Evolutionary conservation across 2,888 invertebrate genomes (phyloP).

Genomic region (Megalurothrips usitatus): DNA sequence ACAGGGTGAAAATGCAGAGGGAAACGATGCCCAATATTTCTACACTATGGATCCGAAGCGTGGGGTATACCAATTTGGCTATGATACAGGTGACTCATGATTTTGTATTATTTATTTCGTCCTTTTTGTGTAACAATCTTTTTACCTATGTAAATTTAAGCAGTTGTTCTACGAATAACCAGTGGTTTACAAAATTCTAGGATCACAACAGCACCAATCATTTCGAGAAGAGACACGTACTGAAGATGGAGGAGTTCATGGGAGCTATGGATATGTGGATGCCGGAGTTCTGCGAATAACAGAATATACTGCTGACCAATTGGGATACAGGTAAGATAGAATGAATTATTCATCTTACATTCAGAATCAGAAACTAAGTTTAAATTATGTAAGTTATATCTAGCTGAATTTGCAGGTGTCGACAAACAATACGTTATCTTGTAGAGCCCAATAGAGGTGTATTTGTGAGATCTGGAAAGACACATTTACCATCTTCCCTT

Average conservation of each 20-base stretch:
- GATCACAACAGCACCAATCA: background rate
- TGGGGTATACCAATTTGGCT: background rate
- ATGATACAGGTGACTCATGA: background rate
- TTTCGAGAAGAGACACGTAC: background rate
- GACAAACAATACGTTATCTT: background rate
- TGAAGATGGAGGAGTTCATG: background rate
- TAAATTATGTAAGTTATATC: background rate
- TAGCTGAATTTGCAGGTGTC: background rate
- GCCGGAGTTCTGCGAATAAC: background rate
- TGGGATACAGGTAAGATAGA: background rate
- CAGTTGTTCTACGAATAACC: too few species aligned
- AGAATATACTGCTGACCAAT: background rate
- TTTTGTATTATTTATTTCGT: background rate
- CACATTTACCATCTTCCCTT: too few species aligned
- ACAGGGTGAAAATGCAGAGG: too few species aligned
- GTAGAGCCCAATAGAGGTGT: background rate
- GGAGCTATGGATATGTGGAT: constrained; percentile 4
- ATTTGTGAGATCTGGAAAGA: background rate
- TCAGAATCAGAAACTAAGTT: background rate
- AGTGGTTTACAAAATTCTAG: too few species aligned
- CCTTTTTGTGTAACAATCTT: background rate
- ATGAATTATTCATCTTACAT: background rate
- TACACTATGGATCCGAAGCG: background rate
- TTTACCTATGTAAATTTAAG: background rate
- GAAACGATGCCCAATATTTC: background rate